A percentile compares a stretch with the other conserved stretches of the same genome.
These are phyloP conservation scores for Drosophila ustulata DNA, from an alignment of 2,888 invertebrate genomes.

Conservation along the genomic window DNA sequence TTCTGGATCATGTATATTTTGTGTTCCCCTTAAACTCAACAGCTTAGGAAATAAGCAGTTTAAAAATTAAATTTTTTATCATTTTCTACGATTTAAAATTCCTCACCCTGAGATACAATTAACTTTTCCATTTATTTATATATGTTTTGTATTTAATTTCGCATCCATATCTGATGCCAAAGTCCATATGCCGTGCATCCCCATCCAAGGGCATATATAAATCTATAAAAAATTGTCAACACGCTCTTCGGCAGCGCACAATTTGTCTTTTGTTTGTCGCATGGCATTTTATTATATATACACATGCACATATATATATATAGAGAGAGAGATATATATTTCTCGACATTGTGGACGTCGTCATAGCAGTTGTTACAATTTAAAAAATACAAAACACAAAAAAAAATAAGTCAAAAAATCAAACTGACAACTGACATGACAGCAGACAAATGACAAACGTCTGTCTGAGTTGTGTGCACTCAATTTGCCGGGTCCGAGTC, in stretches of 20 bases:
- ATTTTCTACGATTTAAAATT: too few species aligned
- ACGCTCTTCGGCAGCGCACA: constrained; percentile 49
- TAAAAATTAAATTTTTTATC: too few species aligned
- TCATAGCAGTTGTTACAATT: constrained; percentile 70
- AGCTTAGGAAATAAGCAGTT: too few species aligned
- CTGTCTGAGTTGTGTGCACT: constrained; percentile 66
- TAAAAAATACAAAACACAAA: constrained; percentile 40
- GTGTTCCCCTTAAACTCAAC: too few species aligned
- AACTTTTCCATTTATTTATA: too few species aligned
- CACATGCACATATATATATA: constrained; percentile 12
- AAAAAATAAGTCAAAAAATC: constrained; percentile 68
- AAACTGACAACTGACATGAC: constrained; percentile 81
- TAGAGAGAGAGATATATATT: constrained; percentile 29
- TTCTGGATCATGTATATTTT: too few species aligned
- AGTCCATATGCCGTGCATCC: constrained; percentile 29
- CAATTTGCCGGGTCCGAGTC: constrained; percentile 57
- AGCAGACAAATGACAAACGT: constrained; percentile 81
- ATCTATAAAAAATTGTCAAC: constrained; percentile 69
- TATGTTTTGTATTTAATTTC: neutral
- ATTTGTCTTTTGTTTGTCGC: constrained; percentile 66
- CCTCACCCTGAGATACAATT: too few species aligned
- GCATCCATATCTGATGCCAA: neutral
- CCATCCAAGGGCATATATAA: constrained; percentile 32
- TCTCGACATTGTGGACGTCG: constrained; percentile 38
- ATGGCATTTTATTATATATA: constrained; percentile 46